Evolutionary conservation across 92 coral and sea anemone species (phyloP).

Genomic region (Isaurus tuberculatus): DNA sequence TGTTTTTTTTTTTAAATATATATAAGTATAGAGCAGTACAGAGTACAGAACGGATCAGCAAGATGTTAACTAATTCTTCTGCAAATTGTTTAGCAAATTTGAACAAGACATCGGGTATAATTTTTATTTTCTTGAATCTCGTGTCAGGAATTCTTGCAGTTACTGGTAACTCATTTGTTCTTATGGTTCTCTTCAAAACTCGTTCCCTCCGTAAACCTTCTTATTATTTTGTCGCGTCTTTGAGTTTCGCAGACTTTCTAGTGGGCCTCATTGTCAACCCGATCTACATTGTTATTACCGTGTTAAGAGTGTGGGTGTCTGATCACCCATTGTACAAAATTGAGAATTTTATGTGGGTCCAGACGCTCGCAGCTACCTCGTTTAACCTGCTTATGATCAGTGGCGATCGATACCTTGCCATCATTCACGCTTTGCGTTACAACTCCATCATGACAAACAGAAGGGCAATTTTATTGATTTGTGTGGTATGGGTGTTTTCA

Average conservation of each 20-base stretch:
- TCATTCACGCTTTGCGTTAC: slow-evolving; percentile 4
- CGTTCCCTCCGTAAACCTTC: slow-evolving; percentile 8
- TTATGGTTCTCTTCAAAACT: slow-evolving; percentile 16
- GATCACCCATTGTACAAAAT: slow-evolving; percentile 2
- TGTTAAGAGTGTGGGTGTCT: slow-evolving; percentile 16
- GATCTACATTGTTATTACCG: slow-evolving; percentile 11
- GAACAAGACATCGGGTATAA: background rate
- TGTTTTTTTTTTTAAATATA: too few relatives aligned
- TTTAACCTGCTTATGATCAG: slow-evolving; percentile 16
- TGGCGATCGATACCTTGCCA: slow-evolving; percentile 7
- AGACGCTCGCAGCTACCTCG: slow-evolving; percentile 12
- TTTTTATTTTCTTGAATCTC: slow-evolving; percentile 7
- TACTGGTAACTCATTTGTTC: background rate
- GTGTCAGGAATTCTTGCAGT: slow-evolving; percentile 7
- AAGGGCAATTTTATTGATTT: background rate
- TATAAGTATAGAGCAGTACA: too few relatives aligned
- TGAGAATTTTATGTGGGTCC: slow-evolving; percentile 38
- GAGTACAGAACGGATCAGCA: too few relatives aligned
- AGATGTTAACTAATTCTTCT: background rate
- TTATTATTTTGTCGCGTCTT: slow-evolving; percentile 14
- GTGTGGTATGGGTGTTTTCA: background rate
- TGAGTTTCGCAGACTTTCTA: slow-evolving; percentile 20
- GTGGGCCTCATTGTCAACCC: slow-evolving; percentile 34
- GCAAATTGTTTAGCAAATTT: slow-evolving; percentile 20
- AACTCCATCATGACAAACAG: background rate